Evolutionary conservation across 2,113 vertebrate species (phyloP), one percentile per base, ranked within the genome.

Genomic region (Poicephalus meyeri): DNA sequence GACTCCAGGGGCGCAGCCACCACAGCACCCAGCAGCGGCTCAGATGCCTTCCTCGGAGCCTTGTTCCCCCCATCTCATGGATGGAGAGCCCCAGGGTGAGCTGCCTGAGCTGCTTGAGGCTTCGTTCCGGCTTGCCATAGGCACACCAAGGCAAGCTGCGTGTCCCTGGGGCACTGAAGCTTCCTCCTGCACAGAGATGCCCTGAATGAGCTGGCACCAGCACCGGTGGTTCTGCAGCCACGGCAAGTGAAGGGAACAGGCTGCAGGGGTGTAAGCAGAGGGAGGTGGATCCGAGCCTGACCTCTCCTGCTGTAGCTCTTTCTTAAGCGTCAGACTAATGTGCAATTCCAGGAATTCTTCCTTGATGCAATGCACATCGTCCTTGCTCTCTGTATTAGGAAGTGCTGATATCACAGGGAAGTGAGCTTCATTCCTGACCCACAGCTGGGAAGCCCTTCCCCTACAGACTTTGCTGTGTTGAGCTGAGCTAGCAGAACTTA

Each of bases 1-100:
- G 65, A 66, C 64, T 91, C 28, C 52, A 53, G 52, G 18, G 52
- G 31, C 7, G 52, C 55, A 46, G 81, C 64, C 50, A 52, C 60
- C 44, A 2, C 50, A 86, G 81, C 85, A 29, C 37, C 17, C 56
- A 31, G 56, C 49, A n/a, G 6, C 69, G 16, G 41, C 63, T 64
- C 28, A 21, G 19, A 7, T 0, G 4, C 41, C 63, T 56, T 25
- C 60, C 79, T 56, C 2, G 0, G 16, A 70, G 37, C 58, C n/a
- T 26, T 20, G 33, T 35, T 79, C 10, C 35, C 13, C 50, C 23
- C 29, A 29, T 5, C 58, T 70, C 28, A 46, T 15, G 16, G 11
- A 24, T 56, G 37, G 21, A 14, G 20, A 18, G 2, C 3, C 46
- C 63, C 65, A 26, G 37, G 31, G 7, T 1, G 46, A 88, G 50